phyloP scores from a whole-genome alignment of 2,888 invertebrate genomes.

The Luperina testacea region DNA sequence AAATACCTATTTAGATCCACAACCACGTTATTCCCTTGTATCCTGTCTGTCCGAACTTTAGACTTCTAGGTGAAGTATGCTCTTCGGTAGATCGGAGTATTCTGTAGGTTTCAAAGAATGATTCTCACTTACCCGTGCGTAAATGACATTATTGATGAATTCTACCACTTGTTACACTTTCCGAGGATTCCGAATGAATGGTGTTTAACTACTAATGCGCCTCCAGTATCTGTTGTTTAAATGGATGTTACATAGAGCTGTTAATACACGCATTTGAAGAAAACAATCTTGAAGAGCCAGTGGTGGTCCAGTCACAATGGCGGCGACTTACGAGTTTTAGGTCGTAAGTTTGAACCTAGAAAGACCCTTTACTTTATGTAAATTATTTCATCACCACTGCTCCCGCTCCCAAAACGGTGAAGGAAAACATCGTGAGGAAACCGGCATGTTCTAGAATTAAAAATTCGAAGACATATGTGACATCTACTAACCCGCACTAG shows the following conservation, averaged over 20 bases:
- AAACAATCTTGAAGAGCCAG: too few species aligned
- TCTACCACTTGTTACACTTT: constrained; percentile 27
- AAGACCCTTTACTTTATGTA: background rate
- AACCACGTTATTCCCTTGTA: background rate
- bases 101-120: background rate
- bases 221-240: constrained; percentile 1
- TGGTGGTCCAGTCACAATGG: background rate
- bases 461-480: background rate
- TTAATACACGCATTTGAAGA: constrained; percentile 5
- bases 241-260: constrained; percentile 30
- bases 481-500: background rate
- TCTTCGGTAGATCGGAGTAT: background rate
- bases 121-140: constrained; percentile 50
- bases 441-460: background rate
- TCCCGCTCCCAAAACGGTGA: background rate
- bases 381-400: background rate
- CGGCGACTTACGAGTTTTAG: background rate
- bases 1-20: background rate
- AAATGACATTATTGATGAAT: constrained; percentile 23
- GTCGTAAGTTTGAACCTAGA: background rate
- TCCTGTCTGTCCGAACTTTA: too few species aligned
- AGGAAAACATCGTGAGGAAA: background rate
- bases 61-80: background rate
- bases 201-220: constrained; percentile 22
- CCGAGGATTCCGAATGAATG: constrained; percentile 38